Evolutionary conservation across 2,888 invertebrate species (phyloP), one percentile per base, ranked within the genome.

Genomic region (Galerucella calmariensis): DNA sequence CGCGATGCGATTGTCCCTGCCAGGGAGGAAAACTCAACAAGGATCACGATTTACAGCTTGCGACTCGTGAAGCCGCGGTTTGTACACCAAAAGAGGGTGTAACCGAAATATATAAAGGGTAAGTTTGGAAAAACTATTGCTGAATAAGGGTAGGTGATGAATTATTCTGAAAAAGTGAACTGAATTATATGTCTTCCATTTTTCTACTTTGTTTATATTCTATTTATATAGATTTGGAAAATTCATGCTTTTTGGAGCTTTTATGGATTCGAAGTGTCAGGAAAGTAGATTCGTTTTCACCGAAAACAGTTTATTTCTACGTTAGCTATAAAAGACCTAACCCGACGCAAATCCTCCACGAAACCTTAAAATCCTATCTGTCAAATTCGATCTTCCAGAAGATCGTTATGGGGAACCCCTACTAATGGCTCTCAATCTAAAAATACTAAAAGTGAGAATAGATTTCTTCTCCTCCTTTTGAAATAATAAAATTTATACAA

Each of bases 1-100:
- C n/a, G n/a, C 41, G 35, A 62, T 62, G 62, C 62, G 62, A 41
- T 62, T 62, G n/a, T 2, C 35, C 9, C 14, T 62, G 62, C 41
- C 41, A 35, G 14, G 10, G 41, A 41, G 41, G 62, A 62, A 62
- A 14, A 62, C 53, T 53, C 53, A 53, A 53, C 56, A 20, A 10
- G 10, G 56, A 9, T 20, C 56, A 56, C 10, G 16, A 56, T 56
- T 56, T 56, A 56, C 9, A 56, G 56, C 56, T 56, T 20, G 56
- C 9, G 56, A 56, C 56, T 56, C 16, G 56, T 20, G 56, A 20
- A 56, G 10, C 20, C 56, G 56, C 56, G n/a, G 56, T 16, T 56
- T 56, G 20, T 56, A 51, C 6, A n/a, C 10, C 56, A 20, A 20
- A 56, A 16, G 16, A 56, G 20, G 56, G 56, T 10, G 56, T 56